These are phyloP conservation scores for Orchestia grillus DNA, from an alignment of 1,140 invertebrate species.

Conservation along the genomic window DNA sequence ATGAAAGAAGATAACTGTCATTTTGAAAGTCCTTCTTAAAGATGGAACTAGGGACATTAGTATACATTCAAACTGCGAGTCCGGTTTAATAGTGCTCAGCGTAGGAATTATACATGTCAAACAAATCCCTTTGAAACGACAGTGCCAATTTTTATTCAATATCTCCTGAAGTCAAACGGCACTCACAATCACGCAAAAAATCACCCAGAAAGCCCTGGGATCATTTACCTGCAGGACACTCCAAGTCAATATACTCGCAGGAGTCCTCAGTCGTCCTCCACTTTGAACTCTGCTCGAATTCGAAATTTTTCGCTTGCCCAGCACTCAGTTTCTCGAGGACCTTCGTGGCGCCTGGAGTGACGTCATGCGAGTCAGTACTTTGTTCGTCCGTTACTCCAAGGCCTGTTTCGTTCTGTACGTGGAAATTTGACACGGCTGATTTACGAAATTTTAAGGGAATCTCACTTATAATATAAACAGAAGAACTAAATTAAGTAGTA, in stretches of 20 bases:
- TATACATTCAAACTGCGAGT: not conserved
- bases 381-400: not conserved
- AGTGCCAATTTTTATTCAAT: not conserved
- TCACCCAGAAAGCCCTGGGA: not conserved
- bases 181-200: not conserved
- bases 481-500: too few species aligned
- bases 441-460: too few species aligned
- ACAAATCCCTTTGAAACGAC: not conserved
- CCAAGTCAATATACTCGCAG: conserved; percentile 17
- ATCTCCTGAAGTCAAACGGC: not conserved
- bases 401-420: not conserved
- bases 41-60: not conserved
- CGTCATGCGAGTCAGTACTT: not conserved
- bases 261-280: not conserved
- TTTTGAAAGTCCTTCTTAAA: not conserved
- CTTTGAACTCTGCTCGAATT: not conserved
- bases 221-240: not conserved
- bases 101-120: not conserved
- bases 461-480: too few species aligned
- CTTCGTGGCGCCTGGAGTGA: not conserved
- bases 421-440: not conserved
- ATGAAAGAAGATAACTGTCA: not conserved
- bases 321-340: not conserved
- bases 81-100: not conserved
- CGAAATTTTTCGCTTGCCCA: not conserved